Evolutionary conservation across 2,113 vertebrate species (phyloP).

Genomic region (Atherinomorus stipes): DNA sequence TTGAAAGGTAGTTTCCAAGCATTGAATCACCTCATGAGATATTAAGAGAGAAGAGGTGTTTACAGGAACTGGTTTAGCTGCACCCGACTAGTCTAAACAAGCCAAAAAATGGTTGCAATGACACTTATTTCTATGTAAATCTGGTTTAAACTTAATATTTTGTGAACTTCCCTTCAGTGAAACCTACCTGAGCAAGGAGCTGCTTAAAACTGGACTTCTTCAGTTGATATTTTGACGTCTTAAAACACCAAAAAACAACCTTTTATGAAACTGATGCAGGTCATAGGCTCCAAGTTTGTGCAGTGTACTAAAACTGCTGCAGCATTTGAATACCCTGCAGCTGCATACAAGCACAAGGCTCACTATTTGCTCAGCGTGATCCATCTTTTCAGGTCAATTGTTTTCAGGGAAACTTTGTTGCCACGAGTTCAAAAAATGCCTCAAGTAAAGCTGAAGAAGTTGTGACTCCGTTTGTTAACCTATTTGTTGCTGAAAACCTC

Average conservation of each 20-base stretch:
- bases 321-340: too few relatives aligned
- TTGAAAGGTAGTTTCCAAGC: neutral
- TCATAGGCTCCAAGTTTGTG: neutral
- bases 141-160: too few relatives aligned
- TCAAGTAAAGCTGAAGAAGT: neutral
- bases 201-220: too few relatives aligned
- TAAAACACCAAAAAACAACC: too few relatives aligned
- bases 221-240: too few relatives aligned
- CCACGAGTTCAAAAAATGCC: neutral
- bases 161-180: neutral
- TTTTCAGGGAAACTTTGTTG: slow-evolving; percentile 5
- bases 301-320: slow-evolving; percentile 3
- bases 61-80: neutral
- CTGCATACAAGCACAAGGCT: slow-evolving; percentile 2
- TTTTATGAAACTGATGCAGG: neutral
- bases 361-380: slow-evolving; percentile 47
- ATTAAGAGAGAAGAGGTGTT: neutral
- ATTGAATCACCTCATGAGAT: too few relatives aligned
- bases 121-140: neutral
- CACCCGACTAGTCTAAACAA: neutral
- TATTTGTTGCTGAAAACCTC: neutral
- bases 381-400: neutral
- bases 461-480: slow-evolving; percentile 16
- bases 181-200: too few relatives aligned
- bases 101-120: neutral